Conservation (phyloP, 2,113 vertebrate species). For the Gnathochromis pfefferi region DNA sequence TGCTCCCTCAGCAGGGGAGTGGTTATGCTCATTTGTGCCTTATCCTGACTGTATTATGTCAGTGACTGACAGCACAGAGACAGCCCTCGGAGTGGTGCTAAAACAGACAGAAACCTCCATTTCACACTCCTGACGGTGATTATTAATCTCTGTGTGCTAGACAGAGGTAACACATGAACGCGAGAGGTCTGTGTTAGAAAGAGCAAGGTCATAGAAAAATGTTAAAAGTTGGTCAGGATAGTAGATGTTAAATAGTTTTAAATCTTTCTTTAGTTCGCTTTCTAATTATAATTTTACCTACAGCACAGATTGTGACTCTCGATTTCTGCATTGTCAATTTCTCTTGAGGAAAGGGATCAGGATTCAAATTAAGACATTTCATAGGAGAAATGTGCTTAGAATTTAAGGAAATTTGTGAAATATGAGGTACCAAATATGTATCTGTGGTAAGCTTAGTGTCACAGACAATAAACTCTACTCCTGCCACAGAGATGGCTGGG, state of each 20-base stretch:
- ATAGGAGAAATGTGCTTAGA: background rate
- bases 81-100: constrained; percentile 19
- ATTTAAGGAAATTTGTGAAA: background rate
- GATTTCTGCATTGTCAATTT: background rate
- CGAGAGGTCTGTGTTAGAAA: background rate
- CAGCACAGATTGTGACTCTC: background rate
- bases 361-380: background rate
- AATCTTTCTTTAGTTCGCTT: background rate
- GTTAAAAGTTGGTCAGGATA: background rate
- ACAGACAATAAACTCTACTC: constrained; percentile 69
- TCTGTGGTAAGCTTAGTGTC: constrained; percentile 61
- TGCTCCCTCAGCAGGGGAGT: constrained; percentile 56
- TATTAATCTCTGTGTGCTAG: constrained; percentile 21
- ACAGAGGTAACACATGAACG: constrained; percentile 1
- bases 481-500: constrained; percentile 71
- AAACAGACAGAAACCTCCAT: constrained; percentile 40
- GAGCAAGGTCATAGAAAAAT: constrained; percentile 9
- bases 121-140: constrained; percentile 42
- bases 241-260: background rate
- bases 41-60: constrained; percentile 43
- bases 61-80: constrained; percentile 42
- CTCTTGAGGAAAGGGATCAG: background rate
- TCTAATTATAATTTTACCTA: background rate
- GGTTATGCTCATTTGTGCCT: constrained; percentile 47
- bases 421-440: constrained; percentile 40